These are phyloP conservation scores for Corydoras maculifer DNA, from an alignment of 2,113 vertebrate species.

Conservation along the genomic window DNA sequence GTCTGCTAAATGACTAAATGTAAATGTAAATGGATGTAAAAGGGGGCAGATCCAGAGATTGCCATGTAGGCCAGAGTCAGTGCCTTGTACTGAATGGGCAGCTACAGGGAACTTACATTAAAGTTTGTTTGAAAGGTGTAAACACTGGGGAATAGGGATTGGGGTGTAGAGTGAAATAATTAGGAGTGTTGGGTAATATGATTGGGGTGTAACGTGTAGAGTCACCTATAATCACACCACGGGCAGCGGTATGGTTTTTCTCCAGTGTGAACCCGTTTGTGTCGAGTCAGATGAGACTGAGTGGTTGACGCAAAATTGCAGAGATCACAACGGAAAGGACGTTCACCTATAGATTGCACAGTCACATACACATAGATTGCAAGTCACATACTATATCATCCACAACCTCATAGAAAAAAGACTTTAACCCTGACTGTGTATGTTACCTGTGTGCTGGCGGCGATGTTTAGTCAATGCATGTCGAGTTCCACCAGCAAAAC, in stretches of 20 bases:
- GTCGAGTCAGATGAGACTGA: conserved; percentile 94
- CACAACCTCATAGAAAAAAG: too few species aligned
- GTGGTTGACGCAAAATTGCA: conserved; percentile 97
- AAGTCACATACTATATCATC: background rate
- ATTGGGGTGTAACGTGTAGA: background rate
- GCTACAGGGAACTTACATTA: too few species aligned
- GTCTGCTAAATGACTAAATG: too few species aligned
- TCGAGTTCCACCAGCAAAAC: conserved; percentile 92
- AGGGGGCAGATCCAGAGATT: too few species aligned
- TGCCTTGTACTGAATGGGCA: too few species aligned
- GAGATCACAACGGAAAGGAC: conserved; percentile 93
- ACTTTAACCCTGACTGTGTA: background rate
- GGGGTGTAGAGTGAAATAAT: too few species aligned
- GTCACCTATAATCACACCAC: conserved; percentile 99
- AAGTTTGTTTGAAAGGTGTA: too few species aligned
- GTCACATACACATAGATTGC: background rate
- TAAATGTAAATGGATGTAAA: too few species aligned
- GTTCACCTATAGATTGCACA: conserved; percentile 74
- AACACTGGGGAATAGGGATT: too few species aligned
- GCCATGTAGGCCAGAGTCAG: too few species aligned
- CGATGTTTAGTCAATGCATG: conserved; percentile 98
- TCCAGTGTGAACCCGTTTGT: conserved; percentile 95
- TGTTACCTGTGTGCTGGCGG: conserved; percentile 91
- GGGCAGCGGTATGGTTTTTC: conserved; percentile 98
- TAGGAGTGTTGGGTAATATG: too few species aligned